Percentiles rank a stretch among this genome's conserved stretches.
phyloP scores from a whole-genome alignment of 1,140 invertebrate genomes.

The Paraescarpia echinospica region DNA sequence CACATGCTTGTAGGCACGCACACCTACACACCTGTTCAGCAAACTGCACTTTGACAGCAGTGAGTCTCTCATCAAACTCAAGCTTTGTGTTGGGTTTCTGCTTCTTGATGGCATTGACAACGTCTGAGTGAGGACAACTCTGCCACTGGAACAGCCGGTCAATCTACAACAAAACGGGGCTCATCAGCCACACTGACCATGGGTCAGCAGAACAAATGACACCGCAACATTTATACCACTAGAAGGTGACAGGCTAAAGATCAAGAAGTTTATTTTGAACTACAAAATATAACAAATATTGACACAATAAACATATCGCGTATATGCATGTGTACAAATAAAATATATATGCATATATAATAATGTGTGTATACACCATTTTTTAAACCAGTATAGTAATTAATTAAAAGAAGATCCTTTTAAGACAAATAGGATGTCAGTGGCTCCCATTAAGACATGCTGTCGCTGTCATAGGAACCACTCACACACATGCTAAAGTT shows the following conservation, averaged over 20 bases:
- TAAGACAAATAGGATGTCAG: no score
- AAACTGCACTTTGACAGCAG: constrained; percentile 89
- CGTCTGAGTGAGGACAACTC: constrained; percentile 83
- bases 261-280: no score
- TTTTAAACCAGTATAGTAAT: no score
- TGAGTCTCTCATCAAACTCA: constrained; percentile 90
- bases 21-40: constrained; percentile 76
- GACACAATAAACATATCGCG: no score
- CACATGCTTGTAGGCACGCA: not conserved
- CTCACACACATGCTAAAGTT: no score
- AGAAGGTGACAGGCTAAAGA: not conserved
- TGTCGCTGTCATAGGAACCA: no score
- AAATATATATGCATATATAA: no score
- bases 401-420: no score
- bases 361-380: no score
- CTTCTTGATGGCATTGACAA: constrained; percentile 81
- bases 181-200: not conserved
- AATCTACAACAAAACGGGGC: constrained; percentile 60
- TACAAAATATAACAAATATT: no score
- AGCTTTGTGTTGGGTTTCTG: constrained; percentile 86
- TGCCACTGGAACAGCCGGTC: constrained; percentile 89
- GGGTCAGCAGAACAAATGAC: not conserved
- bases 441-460: no score
- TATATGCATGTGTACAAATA: no score
- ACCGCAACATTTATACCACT: not conserved